Evolutionary conservation across 2,888 invertebrate species (phyloP).

Genomic region (Callimorpha dominula): DNA sequence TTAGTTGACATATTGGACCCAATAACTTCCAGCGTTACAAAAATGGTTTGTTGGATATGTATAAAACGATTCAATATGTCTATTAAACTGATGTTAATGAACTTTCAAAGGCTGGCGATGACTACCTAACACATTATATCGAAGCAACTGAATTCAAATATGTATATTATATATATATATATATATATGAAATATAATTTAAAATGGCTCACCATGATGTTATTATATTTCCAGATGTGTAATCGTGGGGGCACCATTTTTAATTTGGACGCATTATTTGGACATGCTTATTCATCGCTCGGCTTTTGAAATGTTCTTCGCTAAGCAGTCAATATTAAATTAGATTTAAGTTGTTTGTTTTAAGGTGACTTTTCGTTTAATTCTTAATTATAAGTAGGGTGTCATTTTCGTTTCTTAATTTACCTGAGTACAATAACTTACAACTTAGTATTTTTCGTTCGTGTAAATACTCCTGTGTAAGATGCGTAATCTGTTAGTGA

Average conservation of each 20-base stretch:
- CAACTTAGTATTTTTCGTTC: conserved; percentile 63
- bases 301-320: conserved; percentile 14
- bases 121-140: neutral
- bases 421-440: conserved; percentile 76
- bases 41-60: neutral
- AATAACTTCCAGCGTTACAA: neutral
- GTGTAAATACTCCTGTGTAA: conserved; percentile 77
- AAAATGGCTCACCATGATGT: neutral
- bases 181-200: neutral
- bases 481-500: conserved; percentile 75
- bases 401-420: conserved; percentile 66
- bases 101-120: conserved; percentile 18
- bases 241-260: neutral
- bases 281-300: conserved; percentile 4
- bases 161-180: neutral
- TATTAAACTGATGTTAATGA: conserved; percentile 29
- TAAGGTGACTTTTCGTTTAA: conserved; percentile 64
- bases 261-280: conserved; percentile 2
- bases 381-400: conserved; percentile 54
- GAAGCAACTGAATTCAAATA: neutral
- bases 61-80: conserved; percentile 32
- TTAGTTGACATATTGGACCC: conserved; percentile 37
- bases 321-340: conserved; percentile 50
- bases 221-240: neutral
- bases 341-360: conserved; percentile 49